Conservation (phyloP, 1,140 invertebrate species). For the Pseudomyrmex sp. region DNA sequence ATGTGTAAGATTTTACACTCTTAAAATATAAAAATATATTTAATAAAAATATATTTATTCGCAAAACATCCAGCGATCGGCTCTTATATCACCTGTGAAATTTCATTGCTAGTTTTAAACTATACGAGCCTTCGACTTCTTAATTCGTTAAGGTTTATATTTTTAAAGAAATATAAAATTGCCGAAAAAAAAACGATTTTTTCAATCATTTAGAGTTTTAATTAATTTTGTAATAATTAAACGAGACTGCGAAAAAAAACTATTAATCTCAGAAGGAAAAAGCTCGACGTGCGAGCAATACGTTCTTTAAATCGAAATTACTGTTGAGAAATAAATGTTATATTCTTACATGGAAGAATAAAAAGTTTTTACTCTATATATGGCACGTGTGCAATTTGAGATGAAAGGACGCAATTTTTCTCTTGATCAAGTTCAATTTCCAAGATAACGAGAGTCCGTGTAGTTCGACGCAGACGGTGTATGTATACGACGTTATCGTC, state of each 20-base stretch:
- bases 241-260: background rate
- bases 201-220: background rate
- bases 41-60: too few species aligned
- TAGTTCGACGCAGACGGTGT: background rate
- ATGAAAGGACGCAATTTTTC: background rate
- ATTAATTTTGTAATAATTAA: constrained; percentile 8
- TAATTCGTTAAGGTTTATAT: background rate
- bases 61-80: too few species aligned
- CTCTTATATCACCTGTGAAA: too few species aligned
- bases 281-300: background rate
- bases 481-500: constrained; percentile 11
- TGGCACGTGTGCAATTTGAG: background rate
- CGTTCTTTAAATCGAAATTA: background rate
- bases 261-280: background rate
- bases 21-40: too few species aligned
- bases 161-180: background rate
- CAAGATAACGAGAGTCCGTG: background rate
- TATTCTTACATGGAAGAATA: background rate
- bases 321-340: background rate
- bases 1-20: too few species aligned
- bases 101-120: too few species aligned
- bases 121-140: too few species aligned
- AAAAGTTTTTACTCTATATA: background rate
- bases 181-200: background rate
- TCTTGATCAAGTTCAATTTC: constrained; percentile 36